Base-by-base conservation (phyloP, 2,888 invertebrate genomes). In the Ormyrus labotus region DNA sequence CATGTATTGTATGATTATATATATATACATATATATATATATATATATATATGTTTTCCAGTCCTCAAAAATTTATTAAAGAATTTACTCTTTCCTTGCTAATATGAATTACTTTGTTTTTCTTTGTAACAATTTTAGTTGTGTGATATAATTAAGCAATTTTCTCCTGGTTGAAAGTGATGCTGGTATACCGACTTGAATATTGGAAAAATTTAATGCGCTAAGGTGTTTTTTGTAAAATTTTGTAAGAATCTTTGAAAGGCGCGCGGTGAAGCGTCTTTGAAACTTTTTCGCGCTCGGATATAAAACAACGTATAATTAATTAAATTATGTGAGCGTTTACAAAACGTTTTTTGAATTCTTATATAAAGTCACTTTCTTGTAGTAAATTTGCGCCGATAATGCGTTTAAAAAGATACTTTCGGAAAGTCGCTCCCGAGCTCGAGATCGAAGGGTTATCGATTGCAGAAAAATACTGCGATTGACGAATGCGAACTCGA, bases 1-100 rank as follows among this genome's bases (percentile, higher is more conserved):
- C 77, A 83, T 74, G 81, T 79, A 81, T 61, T 74, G 79, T 73
- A 77, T 81, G 81, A 74, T 83, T 83, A 81, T 83, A 83, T 79
- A 83, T 34, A 34, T 34, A 34, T 34, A 34, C 0, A 4, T 4
- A 34, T 34, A 34, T 4, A 34, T 76, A 83, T 82, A 83, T 34
- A 34, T 34, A 34, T 34, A 34, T 34, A 34, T 34, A 34, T 34
- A 34, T 34, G 34, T 77, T 81, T 82, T 72, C 69, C 51, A 78
- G 64, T 68, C 82, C 72, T 81, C 72, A 69, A 72, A 80, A 57
- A 64, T 77, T 74, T 67, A 78, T 80, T 78, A 82, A 81, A 81
- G 72, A 78, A 76, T 82, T 78, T 78, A 78, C 71, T 78, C 80
- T 78, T 64, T 81, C 65, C 64, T 78, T 78, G 74, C 77, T 74